phyloP scores from a whole-genome alignment of 1,140 invertebrate species.

The Macrobrachium nipponense region DNA sequence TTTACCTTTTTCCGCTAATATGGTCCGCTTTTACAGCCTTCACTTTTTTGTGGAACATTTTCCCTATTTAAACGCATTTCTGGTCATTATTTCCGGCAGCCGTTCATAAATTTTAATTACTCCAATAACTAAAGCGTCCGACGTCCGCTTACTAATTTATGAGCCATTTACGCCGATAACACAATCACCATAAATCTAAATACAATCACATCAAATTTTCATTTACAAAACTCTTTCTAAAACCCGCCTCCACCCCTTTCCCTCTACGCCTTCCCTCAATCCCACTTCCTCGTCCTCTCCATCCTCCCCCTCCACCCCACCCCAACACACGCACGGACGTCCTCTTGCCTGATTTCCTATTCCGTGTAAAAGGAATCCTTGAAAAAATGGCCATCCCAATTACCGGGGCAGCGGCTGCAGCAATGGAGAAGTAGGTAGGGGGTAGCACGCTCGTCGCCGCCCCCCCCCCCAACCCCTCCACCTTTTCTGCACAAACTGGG shows the following conservation, averaged over 20 bases:
- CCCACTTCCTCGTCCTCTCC: not conserved
- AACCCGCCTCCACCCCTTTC: not conserved
- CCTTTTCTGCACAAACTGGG: not conserved
- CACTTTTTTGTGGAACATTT: not conserved
- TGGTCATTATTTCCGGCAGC: constrained; percentile 17
- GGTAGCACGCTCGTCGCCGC: no score
- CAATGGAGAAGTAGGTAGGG: no score
- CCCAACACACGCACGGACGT: not conserved
- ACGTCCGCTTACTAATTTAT: constrained; percentile 29
- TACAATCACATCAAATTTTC: not conserved
- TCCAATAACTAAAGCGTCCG: constrained; percentile 28
- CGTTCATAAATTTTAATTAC: constrained; percentile 38
- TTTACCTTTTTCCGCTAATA: not conserved
- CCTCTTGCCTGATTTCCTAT: no score
- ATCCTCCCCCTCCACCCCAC: not conserved
- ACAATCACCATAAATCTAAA: constrained; percentile 41
- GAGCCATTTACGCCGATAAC: constrained; percentile 44
- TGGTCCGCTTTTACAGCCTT: constrained; percentile 7
- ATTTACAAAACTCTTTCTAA: not conserved
- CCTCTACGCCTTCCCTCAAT: not conserved
- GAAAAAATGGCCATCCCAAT: constrained; percentile 44
- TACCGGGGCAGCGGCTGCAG: constrained; percentile 4
- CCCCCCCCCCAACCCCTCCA: not conserved
- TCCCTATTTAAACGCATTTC: constrained; percentile 17
- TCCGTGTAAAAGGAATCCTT: not conserved